Conservation (phyloP, 1,140 invertebrate species). For the Hirudo medicinalis region DNA sequence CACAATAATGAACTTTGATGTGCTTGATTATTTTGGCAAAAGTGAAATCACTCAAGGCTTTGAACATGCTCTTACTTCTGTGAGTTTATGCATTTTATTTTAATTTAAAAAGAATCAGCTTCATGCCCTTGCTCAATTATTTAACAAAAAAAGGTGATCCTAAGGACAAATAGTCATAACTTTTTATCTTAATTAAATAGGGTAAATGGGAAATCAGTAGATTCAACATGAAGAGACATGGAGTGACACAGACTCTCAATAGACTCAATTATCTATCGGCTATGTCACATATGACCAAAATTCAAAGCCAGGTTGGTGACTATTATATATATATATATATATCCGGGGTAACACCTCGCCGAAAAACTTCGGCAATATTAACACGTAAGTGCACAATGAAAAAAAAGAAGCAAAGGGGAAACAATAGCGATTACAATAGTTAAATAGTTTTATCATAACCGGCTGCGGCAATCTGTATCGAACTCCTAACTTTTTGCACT, state of each 20-base stretch:
- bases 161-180: background rate
- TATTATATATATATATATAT: too few species aligned
- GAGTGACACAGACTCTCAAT: slow-evolving; percentile 88
- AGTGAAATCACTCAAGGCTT: slow-evolving; percentile 85
- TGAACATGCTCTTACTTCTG: slow-evolving; percentile 81
- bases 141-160: background rate
- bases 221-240: slow-evolving; percentile 95
- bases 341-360: too few species aligned
- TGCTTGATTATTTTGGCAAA: slow-evolving; percentile 85
- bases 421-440: too few species aligned
- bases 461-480: too few species aligned
- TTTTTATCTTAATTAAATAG: slow-evolving; percentile 20
- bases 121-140: background rate
- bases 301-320: slow-evolving; percentile 68
- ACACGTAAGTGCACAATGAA: too few species aligned
- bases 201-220: slow-evolving; percentile 95
- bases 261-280: slow-evolving; percentile 94
- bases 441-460: too few species aligned
- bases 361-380: too few species aligned
- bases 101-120: too few species aligned
- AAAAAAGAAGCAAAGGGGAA: too few species aligned
- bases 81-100: slow-evolving; percentile 41
- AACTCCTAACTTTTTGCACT: too few species aligned
- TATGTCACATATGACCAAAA: slow-evolving; percentile 97
- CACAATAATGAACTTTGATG: slow-evolving; percentile 88